Evolutionary conservation across 1,140 invertebrate species (phyloP).

Genomic region (Dermatophagoides farinae): DNA sequence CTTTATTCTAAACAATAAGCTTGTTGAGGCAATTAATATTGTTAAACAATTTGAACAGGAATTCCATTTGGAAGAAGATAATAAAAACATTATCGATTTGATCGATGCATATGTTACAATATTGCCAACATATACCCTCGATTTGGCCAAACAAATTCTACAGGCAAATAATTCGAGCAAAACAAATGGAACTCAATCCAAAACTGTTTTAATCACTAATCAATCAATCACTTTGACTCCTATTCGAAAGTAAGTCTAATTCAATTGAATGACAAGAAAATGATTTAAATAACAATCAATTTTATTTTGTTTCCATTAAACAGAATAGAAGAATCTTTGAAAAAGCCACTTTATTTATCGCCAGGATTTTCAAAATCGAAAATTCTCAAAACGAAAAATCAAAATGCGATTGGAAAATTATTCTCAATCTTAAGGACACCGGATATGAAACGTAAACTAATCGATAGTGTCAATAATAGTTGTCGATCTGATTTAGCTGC

Average conservation of each 20-base stretch:
- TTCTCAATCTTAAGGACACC: background rate
- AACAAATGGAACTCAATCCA: too few species aligned
- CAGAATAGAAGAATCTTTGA: too few species aligned
- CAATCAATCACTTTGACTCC: too few species aligned
- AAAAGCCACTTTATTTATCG: background rate
- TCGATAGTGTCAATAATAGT: background rate
- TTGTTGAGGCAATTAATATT: conserved; percentile 26
- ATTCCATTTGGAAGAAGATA: background rate
- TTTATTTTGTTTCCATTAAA: too few species aligned
- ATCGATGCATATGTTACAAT: background rate
- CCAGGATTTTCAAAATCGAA: background rate
- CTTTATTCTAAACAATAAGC: conserved; percentile 28
- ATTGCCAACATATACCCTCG: background rate
- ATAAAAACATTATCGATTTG: background rate
- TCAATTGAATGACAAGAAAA: background rate
- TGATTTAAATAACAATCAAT: background rate
- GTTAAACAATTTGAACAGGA: conserved; percentile 23
- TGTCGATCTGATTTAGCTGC: background rate
- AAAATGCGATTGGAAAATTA: background rate
- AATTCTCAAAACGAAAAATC: background rate
- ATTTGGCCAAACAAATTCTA: background rate
- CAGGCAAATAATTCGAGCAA: too few species aligned
- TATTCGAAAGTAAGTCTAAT: too few species aligned
- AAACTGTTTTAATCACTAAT: too few species aligned
- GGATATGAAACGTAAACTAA: conserved; percentile 1